Percentiles rank a stretch among this genome's conserved stretches.
Evolutionary conservation across 2,888 invertebrate species (phyloP).

Genomic region (Cheilosia vernalis): DNA sequence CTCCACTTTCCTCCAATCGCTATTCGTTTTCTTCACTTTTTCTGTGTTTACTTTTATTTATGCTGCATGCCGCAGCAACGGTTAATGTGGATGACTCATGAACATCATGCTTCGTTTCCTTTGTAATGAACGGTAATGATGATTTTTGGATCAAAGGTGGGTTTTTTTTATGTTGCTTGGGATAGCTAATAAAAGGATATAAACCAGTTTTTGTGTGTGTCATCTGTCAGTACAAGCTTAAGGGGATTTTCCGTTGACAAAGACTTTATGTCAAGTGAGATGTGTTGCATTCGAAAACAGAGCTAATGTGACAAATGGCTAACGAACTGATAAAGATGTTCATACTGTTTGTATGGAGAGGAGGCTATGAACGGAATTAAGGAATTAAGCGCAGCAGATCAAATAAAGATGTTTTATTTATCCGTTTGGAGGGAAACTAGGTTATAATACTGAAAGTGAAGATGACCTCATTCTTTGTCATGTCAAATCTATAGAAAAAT

Average conservation of each 20-base stretch:
- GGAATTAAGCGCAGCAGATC: too few relatives aligned
- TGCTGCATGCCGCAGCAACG: conserved; percentile 18
- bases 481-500: too few relatives aligned
- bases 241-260: conserved; percentile 6
- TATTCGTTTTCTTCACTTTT: conserved; percentile 38
- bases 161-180: conserved; percentile 15
- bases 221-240: conserved; percentile 41
- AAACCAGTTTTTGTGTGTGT: conserved; percentile 48
- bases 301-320: too few relatives aligned
- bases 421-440: too few relatives aligned
- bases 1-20: conserved; percentile 24
- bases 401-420: too few relatives aligned
- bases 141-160: conserved; percentile 55
- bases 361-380: too few relatives aligned
- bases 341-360: too few relatives aligned
- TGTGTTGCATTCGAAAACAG: conserved; percentile 1
- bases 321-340: too few relatives aligned
- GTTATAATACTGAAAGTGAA: too few relatives aligned
- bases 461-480: too few relatives aligned
- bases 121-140: conserved; percentile 64
- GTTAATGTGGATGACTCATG: conserved; percentile 51
- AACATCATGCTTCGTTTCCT: conserved; percentile 44
- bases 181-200: conserved; percentile 53
- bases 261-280: conserved; percentile 3
- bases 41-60: conserved; percentile 52